Conservation (phyloP, 2,888 invertebrate species). For the Trichogramma evanescens region DNA sequence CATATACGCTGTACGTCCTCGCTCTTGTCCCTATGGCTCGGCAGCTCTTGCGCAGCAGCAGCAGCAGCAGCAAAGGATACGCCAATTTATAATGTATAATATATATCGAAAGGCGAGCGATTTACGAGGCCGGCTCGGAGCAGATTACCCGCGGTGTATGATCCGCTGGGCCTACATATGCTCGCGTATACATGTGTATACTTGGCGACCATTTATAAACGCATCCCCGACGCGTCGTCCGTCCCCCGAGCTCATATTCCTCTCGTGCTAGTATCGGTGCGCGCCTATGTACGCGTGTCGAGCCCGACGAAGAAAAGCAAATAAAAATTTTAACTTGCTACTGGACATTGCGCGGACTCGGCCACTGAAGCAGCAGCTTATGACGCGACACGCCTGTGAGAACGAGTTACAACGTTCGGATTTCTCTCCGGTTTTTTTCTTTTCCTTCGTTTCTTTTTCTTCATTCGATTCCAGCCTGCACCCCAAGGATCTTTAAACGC, state of each 20-base stretch:
- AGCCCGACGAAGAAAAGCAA: too few species aligned
- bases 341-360: neutral
- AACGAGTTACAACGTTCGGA: slow-evolving; percentile 3
- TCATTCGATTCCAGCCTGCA: neutral
- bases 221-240: neutral
- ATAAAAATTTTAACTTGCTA: too few species aligned
- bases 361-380: neutral
- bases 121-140: too few species aligned
- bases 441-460: neutral
- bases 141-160: slow-evolving; percentile 15
- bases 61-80: slow-evolving; percentile 18
- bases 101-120: slow-evolving; percentile 1
- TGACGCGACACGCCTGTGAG: neutral
- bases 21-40: slow-evolving; percentile 21
- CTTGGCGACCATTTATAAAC: too few species aligned
- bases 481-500: too few species aligned
- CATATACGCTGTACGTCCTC: slow-evolving; percentile 34
- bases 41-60: slow-evolving; percentile 25
- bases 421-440: neutral
- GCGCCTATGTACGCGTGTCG: too few species aligned
- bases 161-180: neutral
- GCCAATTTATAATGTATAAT: too few species aligned
- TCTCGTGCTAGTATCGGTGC: too few species aligned
- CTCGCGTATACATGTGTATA: too few species aligned
- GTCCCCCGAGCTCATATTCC: slow-evolving; percentile 4